Conservation (phyloP, 2,797 vertebrate species). For the Oceanodroma leucorhoa region DNA sequence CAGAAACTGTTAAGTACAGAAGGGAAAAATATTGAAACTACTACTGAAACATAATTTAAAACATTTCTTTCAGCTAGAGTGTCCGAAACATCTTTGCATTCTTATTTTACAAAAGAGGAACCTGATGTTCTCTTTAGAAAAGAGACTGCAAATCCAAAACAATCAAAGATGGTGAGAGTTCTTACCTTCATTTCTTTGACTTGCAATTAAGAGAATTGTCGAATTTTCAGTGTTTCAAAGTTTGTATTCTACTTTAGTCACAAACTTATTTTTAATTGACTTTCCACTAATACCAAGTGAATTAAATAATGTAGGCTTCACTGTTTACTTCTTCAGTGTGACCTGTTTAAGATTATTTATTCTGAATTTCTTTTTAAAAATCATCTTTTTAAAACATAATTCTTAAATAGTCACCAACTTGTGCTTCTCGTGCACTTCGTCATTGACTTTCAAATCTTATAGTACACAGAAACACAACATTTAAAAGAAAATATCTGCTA, state of each 20-base stretch:
- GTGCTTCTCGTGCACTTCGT: not conserved
- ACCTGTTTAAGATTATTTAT: not conserved
- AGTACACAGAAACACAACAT: not conserved
- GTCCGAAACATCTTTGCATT: conserved; percentile 46
- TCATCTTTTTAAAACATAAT: not conserved
- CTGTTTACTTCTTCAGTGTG: not conserved
- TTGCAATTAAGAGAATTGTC: not conserved
- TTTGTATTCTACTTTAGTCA: not conserved
- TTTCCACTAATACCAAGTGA: not conserved
- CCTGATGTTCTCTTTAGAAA: conserved; percentile 18
- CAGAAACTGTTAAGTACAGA: not conserved
- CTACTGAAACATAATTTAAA: conserved; percentile 49
- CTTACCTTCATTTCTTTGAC: not conserved
- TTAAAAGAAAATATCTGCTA: not conserved
- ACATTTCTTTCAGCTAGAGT: conserved; percentile 51
- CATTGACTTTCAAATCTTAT: not conserved
- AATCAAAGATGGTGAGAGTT: conserved; percentile 23
- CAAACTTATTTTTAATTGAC: not conserved
- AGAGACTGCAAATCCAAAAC: conserved; percentile 17
- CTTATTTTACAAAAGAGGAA: conserved; percentile 14
- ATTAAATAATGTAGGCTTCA: not conserved
- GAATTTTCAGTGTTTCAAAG: not conserved
- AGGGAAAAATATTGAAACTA: not conserved
- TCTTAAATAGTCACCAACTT: not conserved
- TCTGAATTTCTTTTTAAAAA: not conserved